Conservation (phyloP, 2,113 vertebrate species). For the Cebus imitator region DNA sequence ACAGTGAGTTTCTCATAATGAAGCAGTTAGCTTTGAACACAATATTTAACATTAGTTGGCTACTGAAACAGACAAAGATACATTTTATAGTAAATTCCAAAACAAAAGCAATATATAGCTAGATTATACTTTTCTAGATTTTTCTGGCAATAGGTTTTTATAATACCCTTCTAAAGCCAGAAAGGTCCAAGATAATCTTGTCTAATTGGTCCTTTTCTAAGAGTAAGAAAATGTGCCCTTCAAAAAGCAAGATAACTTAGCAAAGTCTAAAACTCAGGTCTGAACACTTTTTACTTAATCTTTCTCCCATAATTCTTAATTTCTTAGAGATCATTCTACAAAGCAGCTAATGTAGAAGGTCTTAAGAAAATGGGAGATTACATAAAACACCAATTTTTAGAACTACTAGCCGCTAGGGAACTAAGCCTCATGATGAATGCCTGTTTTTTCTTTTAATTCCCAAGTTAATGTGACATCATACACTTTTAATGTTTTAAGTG, state of each 20-base stretch:
- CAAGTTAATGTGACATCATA: not conserved
- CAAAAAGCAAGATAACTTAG: constrained; percentile 13
- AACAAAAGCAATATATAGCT: constrained; percentile 13
- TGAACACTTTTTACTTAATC: not conserved
- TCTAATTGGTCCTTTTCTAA: not conserved
- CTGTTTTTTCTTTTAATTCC: not conserved
- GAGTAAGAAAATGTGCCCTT: not conserved
- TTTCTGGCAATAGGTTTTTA: not conserved
- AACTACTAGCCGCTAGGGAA: not conserved
- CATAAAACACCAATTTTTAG: not conserved
- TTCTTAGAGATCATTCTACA: constrained; percentile 1
- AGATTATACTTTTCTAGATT: not conserved
- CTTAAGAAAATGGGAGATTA: constrained; percentile 39
- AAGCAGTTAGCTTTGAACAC: constrained; percentile 74
- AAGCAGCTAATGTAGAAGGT: not conserved
- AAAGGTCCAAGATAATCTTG: not conserved
- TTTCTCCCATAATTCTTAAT: constrained; percentile 10
- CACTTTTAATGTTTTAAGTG: not conserved
- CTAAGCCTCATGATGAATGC: not conserved
- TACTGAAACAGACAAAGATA: constrained; percentile 58
- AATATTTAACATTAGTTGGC: constrained; percentile 71
- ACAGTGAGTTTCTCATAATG: constrained; percentile 76
- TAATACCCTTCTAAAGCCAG: not conserved
- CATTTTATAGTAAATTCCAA: constrained; percentile 58
- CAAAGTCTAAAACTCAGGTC: constrained; percentile 12